Base-by-base conservation (phyloP, 2,797 vertebrate genomes). In the Eulemur rubriventer region DNA sequence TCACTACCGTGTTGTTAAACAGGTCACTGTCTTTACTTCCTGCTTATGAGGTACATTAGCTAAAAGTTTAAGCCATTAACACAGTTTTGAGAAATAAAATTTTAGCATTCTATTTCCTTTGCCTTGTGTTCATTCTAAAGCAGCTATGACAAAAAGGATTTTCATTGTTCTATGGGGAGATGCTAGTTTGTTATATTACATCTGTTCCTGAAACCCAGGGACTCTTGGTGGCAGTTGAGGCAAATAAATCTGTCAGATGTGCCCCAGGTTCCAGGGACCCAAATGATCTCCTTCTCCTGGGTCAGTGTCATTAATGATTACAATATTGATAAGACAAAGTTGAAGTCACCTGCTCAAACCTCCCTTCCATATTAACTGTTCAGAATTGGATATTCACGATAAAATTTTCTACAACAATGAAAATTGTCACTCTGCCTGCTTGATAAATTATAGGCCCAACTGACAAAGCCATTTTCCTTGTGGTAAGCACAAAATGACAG, bases 401-500 rank as follows among this genome's bases (percentile, higher is more conserved):
- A 98, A 94, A 98, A 98, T 97, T 98, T 98, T 98, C 92, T 97
- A 89, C 79, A 96, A 96, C 96, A 97, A 98, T 98, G 97, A 97
- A 98, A 98, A 98, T 97, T 98, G 97, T 98, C 97, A 98, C 86
- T 98, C 95, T 98, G 96, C 97, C 97, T 98, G 87, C 91, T 98
- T 98, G 98, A 98, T 98, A 97, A 98, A 98, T 98, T 97, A 97
- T 97, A 96, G 95, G 90, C 89, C 93, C 97, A 98, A 98, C 90
- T 98, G 97, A 97, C 91, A 98, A 91, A 98, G 92, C 96, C 97
- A 97, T 98, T 98, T 98, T 97, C 98, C 94, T 98, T 97, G 96
- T 95, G 95, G 98, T 98, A 98, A 98, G 98, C 96, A 98, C 94
- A 98, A 98, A 98, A 98, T 98, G 97, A 98, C 97, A 98, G 96